phyloP scores from a whole-genome alignment of 2,888 invertebrate genomes.

The Callyntrura guangdongensis region DNA sequence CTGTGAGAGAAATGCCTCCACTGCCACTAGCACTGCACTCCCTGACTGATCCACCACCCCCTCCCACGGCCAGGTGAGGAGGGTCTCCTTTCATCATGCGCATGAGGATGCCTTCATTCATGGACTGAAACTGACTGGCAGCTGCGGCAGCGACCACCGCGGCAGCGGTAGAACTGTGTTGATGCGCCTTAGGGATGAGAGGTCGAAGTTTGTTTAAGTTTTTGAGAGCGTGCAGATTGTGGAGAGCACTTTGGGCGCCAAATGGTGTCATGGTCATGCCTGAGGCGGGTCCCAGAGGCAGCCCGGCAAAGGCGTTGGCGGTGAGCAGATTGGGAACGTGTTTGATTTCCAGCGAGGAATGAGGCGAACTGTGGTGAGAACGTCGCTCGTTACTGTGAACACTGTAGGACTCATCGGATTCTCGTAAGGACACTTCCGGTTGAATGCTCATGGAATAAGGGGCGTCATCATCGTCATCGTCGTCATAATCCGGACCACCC shows the following conservation, averaged over 20 bases:
- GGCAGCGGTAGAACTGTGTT: conserved; percentile 66
- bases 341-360: conserved; percentile 74
- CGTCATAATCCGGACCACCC: conserved; percentile 81
- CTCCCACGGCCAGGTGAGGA: conserved; percentile 73
- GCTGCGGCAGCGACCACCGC: conserved; percentile 66
- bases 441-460: conserved; percentile 81
- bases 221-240: conserved; percentile 76
- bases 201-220: conserved; percentile 80
- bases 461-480: conserved; percentile 83
- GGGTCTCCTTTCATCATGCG: conserved; percentile 84
- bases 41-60: conserved; percentile 49
- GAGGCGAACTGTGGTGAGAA: conserved; percentile 74
- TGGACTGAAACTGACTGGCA: conserved; percentile 73
- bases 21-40: conserved; percentile 13
- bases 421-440: conserved; percentile 84
- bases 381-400: conserved; percentile 72
- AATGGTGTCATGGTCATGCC: conserved; percentile 75
- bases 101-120: conserved; percentile 84
- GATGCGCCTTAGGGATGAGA: conserved; percentile 80
- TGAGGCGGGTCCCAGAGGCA: conserved; percentile 61
- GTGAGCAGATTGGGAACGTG: conserved; percentile 76
- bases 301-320: conserved; percentile 66
- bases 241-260: conserved; percentile 54
- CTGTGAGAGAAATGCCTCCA: conserved; percentile 55
- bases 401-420: conserved; percentile 83